Conservation (phyloP, 2,797 vertebrate species). For the Helicolenus hilgendorfi region DNA sequence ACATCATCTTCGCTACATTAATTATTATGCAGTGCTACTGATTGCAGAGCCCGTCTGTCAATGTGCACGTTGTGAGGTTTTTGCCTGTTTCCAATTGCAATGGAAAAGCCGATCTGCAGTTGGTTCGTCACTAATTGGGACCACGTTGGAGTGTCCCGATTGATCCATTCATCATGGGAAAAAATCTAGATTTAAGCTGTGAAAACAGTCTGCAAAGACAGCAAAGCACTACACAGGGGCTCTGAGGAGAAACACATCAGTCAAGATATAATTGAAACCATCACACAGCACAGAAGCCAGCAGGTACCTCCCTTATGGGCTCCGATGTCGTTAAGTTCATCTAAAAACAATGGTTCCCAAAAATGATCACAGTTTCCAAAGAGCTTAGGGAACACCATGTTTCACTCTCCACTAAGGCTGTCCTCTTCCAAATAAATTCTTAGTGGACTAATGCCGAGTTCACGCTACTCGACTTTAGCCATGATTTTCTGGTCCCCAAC, state of each 20-base stretch:
- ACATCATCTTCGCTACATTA: conserved; percentile 40
- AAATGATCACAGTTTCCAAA: neutral
- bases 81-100: conserved; percentile 26
- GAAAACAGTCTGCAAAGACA: conserved; percentile 54
- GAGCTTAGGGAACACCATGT: neutral
- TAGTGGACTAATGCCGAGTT: too few relatives aligned
- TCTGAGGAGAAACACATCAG: neutral
- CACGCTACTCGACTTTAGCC: too few relatives aligned
- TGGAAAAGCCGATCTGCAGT: conserved; percentile 50
- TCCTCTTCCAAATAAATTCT: too few relatives aligned
- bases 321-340: neutral
- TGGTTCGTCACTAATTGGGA: conserved; percentile 58
- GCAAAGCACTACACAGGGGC: neutral
- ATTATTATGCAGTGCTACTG: conserved; percentile 30
- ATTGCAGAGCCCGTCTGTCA: conserved; percentile 32
- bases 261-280: conserved; percentile 27
- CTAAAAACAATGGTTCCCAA: neutral
- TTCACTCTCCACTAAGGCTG: neutral
- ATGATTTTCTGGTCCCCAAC: too few relatives aligned
- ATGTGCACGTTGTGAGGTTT: neutral
- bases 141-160: conserved; percentile 49
- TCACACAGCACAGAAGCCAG: conserved; percentile 7
- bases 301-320: conserved; percentile 5
- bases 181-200: conserved; percentile 63
- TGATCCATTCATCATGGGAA: conserved; percentile 53